Conservation (phyloP, 1,140 invertebrate species). For the Cecropterus lyciades region DNA sequence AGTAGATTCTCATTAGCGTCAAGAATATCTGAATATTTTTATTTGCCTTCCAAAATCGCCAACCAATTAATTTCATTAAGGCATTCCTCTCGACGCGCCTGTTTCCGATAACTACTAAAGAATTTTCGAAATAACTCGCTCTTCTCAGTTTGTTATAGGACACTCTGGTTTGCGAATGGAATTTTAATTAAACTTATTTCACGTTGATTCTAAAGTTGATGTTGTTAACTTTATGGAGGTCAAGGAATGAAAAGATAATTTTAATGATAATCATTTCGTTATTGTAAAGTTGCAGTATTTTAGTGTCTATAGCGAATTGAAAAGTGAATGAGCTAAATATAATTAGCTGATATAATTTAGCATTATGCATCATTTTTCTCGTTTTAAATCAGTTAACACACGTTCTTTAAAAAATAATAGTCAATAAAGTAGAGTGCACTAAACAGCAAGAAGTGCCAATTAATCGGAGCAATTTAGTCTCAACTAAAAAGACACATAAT, state of each 20-base stretch:
- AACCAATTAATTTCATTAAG: constrained; percentile 76
- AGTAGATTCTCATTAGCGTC: constrained; percentile 69
- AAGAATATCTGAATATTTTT: constrained; percentile 57
- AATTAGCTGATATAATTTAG: too few species aligned
- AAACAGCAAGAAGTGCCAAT: too few species aligned
- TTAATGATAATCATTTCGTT: neutral
- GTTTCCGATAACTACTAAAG: constrained; percentile 63
- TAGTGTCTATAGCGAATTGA: too few species aligned
- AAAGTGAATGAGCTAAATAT: too few species aligned
- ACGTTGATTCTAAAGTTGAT: constrained; percentile 37
- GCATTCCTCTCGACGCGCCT: constrained; percentile 63
- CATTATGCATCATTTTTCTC: too few species aligned
- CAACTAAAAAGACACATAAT: too few species aligned
- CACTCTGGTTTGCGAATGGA: constrained; percentile 57
- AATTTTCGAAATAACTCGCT: constrained; percentile 63
- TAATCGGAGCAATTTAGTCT: too few species aligned
- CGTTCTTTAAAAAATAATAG: too few species aligned
- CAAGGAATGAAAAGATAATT: neutral
- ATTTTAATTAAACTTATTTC: constrained; percentile 73
- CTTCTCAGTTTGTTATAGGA: constrained; percentile 55
- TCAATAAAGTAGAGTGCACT: too few species aligned
- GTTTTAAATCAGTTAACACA: too few species aligned
- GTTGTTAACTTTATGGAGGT: constrained; percentile 33
- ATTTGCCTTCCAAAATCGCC: constrained; percentile 58
- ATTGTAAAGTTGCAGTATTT: too few species aligned